These are phyloP conservation scores for Darevskia mixta DNA, from an alignment of 2,797 vertebrate genomes.

Conservation along the genomic window DNA sequence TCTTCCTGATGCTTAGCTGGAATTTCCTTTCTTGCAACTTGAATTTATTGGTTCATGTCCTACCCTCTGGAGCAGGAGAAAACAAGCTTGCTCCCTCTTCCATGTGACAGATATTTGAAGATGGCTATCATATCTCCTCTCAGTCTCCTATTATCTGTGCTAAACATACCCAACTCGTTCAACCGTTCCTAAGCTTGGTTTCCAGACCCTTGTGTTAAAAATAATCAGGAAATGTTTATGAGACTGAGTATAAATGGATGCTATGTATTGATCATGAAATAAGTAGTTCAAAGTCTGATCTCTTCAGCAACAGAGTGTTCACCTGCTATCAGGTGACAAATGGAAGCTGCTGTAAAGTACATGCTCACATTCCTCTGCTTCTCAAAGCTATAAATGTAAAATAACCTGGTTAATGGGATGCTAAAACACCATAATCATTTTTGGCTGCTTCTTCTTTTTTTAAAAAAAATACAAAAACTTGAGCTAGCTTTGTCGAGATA, in stretches of 20 bases:
- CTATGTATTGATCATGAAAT: neutral
- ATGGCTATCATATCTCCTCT: too few species aligned
- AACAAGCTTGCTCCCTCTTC: too few species aligned
- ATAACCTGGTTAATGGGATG: constrained; percentile 26
- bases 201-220: neutral
- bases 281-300: neutral
- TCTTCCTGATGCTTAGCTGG: too few species aligned
- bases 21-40: too few species aligned
- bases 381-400: constrained; percentile 19
- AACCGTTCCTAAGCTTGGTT: too few species aligned
- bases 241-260: neutral
- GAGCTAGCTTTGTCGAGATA: neutral
- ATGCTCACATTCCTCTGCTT: neutral
- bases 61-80: too few species aligned
- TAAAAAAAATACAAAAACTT: neutral
- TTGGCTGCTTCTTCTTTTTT: neutral
- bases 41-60: too few species aligned
- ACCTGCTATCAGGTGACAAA: neutral
- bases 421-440: neutral
- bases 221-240: neutral
- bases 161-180: too few species aligned
- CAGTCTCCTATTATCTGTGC: too few species aligned
- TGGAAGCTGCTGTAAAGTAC: neutral
- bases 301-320: neutral
- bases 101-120: too few species aligned